Evolutionary conservation across 2,797 vertebrate species (phyloP).

Genomic region (Sparus aurata): DNA sequence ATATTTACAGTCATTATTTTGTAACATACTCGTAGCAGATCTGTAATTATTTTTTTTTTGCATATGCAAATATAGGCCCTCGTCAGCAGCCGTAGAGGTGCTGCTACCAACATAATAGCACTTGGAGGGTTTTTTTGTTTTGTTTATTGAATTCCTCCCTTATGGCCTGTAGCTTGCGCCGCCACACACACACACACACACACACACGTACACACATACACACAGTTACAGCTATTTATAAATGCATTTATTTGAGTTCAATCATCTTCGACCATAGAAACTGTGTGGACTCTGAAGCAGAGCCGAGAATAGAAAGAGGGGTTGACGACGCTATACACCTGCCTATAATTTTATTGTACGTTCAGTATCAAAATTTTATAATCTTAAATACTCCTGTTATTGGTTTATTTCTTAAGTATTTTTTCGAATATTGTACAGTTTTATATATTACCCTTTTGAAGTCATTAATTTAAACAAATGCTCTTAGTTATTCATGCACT

Average conservation of each 20-base stretch:
- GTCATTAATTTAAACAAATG: slow-evolving; percentile 98
- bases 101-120: slow-evolving; percentile 72
- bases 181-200: slow-evolving; percentile 43
- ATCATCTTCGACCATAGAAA: slow-evolving; percentile 86
- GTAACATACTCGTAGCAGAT: slow-evolving; percentile 71
- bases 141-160: slow-evolving; percentile 55
- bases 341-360: slow-evolving; percentile 87
- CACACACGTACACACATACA: too few species aligned
- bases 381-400: slow-evolving; percentile 87
- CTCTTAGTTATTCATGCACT: slow-evolving; percentile 98
- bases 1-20: slow-evolving; percentile 75
- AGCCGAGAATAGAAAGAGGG: slow-evolving; percentile 74
- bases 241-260: slow-evolving; percentile 74
- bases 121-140: slow-evolving; percentile 68
- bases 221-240: slow-evolving; percentile 73
- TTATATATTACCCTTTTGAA: slow-evolving; percentile 98
- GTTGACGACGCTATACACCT: slow-evolving; percentile 83
- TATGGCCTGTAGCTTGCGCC: slow-evolving; percentile 71
- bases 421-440: slow-evolving; percentile 98
- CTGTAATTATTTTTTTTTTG: slow-evolving; percentile 57
- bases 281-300: slow-evolving; percentile 85
- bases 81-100: slow-evolving; percentile 65
- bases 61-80: slow-evolving; percentile 69
- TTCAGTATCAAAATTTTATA: slow-evolving; percentile 88
- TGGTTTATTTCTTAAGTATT: slow-evolving; percentile 90